phyloP scores from a whole-genome alignment of 2,113 vertebrate species.

The Xenopus borealis region DNA sequence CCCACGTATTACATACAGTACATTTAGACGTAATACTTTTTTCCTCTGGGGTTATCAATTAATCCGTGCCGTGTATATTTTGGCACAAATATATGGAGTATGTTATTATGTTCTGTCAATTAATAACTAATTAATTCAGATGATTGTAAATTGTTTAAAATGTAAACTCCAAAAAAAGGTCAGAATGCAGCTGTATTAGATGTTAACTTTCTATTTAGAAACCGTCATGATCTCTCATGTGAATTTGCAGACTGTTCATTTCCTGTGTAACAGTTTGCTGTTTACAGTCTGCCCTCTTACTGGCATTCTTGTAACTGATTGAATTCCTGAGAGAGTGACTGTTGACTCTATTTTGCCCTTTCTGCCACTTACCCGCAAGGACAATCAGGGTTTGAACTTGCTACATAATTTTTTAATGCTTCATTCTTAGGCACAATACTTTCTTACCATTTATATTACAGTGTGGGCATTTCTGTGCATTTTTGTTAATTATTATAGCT shows the following conservation, averaged over 20 bases:
- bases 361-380: conserved; percentile 2
- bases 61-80: too few species aligned
- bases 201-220: background rate
- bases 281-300: conserved; percentile 20
- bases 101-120: background rate
- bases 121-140: background rate
- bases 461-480: too few species aligned
- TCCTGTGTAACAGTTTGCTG: conserved; percentile 29
- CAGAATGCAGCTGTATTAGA: background rate
- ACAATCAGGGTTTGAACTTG: background rate
- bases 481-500: too few species aligned
- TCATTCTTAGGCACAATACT: too few species aligned
- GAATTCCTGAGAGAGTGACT: conserved; percentile 8
- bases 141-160: background rate
- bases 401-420: too few species aligned
- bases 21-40: too few species aligned
- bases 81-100: too few species aligned
- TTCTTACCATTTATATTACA: too few species aligned
- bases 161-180: background rate
- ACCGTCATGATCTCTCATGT: background rate
- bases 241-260: background rate
- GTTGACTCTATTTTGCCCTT: background rate
- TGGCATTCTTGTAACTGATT: conserved; percentile 18
- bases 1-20: too few species aligned
- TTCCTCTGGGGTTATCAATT: too few species aligned